Evolutionary conservation across 2,797 vertebrate genomes (phyloP), one percentile per base, ranked within the genome.

Genomic region (Hypotaenidia philippensis): DNA sequence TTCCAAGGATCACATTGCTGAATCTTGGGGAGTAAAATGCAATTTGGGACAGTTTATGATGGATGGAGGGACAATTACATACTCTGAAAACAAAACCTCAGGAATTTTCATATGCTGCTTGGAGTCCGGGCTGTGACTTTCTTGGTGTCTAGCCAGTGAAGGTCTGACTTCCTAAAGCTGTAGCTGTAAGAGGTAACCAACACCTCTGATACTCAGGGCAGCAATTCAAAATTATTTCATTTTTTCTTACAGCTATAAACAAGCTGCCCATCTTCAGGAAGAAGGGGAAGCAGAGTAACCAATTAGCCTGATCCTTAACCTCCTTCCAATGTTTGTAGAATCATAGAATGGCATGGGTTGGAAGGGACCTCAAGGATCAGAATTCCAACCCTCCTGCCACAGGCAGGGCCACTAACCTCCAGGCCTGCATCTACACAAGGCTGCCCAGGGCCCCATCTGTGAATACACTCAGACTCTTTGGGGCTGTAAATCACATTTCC

Each of bases 381-480:
- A 40, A 15, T 40, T 40, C 38, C 14, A 40, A 40, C 38, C 38
- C 38, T 15, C 38, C 38, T 40, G 38, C 38, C 38, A 40, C 38
- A 40, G 38, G 38, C 38, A 40, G 38, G 38, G 38, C 13, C 38
- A 40, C 38, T 13, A 40, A 40, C 38, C 38, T 13, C 38, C 38
- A 40, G 38, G 38, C 38, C 38, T 40, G 38, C 13, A 40, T 40
- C 38, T 40, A 40, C 38, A 40, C 38, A 40, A 40, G 38, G 38
- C 14, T 40, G 38, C 38, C 38, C 38, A 40, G 38, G 38, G 38
- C 38, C 38, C 38, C 38, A 40, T 40, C 38, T 40, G 3, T 27
- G 8, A 61, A 38, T 0, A 1, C 0, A 3, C 34, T 90, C 34
- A 31, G 5, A 40, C 1, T 40, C 44, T 81, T 44, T 22, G 17